phyloP scores from a whole-genome alignment of 2,113 vertebrate species.

The Martes martes region DNA sequence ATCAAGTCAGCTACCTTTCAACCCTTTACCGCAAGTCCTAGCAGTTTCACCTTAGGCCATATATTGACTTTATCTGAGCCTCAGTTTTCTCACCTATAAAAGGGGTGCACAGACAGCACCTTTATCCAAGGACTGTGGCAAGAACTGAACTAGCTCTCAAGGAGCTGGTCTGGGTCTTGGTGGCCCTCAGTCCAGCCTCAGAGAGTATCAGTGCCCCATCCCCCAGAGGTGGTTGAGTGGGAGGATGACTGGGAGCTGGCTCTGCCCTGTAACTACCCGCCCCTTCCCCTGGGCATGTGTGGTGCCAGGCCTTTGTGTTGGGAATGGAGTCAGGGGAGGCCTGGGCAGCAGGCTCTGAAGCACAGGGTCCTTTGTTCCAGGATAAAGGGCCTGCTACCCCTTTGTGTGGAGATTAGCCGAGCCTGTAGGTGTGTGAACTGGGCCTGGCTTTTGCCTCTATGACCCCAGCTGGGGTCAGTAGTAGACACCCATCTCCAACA shows the following conservation, averaged over 20 bases:
- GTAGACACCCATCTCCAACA: neutral
- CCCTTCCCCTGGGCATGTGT: neutral
- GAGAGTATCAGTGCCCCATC: neutral
- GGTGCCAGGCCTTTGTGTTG: constrained; percentile 76
- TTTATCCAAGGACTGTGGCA: neutral
- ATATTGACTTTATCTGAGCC: neutral
- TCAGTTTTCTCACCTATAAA: neutral
- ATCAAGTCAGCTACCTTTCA: neutral
- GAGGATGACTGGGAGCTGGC: neutral
- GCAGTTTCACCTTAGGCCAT: neutral
- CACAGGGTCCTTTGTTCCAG: constrained; percentile 81
- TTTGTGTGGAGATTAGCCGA: constrained; percentile 86
- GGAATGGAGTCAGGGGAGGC: constrained; percentile 80
- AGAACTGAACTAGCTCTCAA: neutral
- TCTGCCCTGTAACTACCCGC: neutral
- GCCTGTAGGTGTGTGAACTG: constrained; percentile 80
- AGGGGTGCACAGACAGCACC: neutral
- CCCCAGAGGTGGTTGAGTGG: neutral
- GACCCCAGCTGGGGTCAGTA: constrained; percentile 58
- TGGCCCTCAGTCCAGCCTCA: neutral
- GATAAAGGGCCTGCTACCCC: constrained; percentile 81
- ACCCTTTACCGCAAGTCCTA: neutral
- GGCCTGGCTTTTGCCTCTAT: constrained; percentile 50
- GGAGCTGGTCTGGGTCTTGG: neutral
- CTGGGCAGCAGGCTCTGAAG: constrained; percentile 81